Base-by-base conservation (phyloP, 2,888 invertebrate species). In the Drosophila neonasuta region DNA sequence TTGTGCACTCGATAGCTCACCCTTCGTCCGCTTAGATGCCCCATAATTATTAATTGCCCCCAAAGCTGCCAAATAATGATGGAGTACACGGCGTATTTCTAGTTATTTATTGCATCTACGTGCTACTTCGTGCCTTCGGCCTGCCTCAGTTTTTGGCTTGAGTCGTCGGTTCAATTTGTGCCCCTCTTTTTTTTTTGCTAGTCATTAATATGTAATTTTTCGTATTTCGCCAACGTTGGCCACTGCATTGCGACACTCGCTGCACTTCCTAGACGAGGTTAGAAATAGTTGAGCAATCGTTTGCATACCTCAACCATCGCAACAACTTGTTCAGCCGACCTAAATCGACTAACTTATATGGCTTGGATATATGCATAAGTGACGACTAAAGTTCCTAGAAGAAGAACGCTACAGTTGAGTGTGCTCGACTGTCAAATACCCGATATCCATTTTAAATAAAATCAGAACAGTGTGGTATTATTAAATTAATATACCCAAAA, bases 1-100 rank as follows among this genome's bases (percentile, higher is more conserved):
- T 55, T 63, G 32, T 42, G 15, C 44, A 36, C 44, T 62, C 55
- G 24, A 24, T 24, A 24, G 45, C 42, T 17, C 24, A 15, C 30
- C 24, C 13, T 9, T 20, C 5, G 4, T n/a, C 1, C 41, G 44
- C 57, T 30, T 34, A 29, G 34, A 52, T 46, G 58, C 48, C 50
- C 55, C 59, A 84, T 71, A 74, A 74, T 80, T 81, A 87, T 80
- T 84, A 86, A 86, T 86, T 78, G 79, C 74, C 69, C 70, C 74
- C 72, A 64, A 75, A 64, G 78, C 75, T 79, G 80, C 77, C 77
- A 87, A 85, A 88, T 85, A 82, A 88, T 86, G 82, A 85, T 82
- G 72, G 75, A 82, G 77, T 71, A 50, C 55, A 63, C 49, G 65
- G 65, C 64, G 68, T 52, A 74, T 63, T 68, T 67, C 51, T 49